Percentiles rank a stretch among this genome's conserved stretches.
Evolutionary conservation across 1,140 invertebrate species (phyloP).

Genomic region (Euschistus heros): DNA sequence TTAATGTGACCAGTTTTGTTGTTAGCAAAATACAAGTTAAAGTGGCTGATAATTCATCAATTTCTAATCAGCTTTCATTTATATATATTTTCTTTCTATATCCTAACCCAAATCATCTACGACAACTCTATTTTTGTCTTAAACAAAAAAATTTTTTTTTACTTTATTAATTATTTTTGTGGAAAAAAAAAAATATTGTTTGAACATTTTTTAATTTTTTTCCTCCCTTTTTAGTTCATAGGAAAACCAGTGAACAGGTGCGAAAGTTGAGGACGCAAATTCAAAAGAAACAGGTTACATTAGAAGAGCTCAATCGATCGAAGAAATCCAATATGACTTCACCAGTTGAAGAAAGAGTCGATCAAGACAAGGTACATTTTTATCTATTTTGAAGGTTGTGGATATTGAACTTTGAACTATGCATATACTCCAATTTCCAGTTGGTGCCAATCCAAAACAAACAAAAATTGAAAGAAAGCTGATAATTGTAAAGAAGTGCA

Average conservation of each 20-base stretch:
- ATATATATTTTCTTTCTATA: no score
- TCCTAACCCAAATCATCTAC: no score
- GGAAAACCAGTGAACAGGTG: slow-evolving; percentile 49
- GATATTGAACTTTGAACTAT: no score
- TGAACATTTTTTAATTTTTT: background rate
- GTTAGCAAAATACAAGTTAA: no score
- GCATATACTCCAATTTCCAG: no score
- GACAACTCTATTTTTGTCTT: no score
- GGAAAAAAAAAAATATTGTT: background rate
- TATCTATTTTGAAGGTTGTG: background rate
- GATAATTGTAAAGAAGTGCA: no score
- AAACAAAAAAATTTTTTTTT: background rate
- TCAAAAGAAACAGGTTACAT: slow-evolving; percentile 44
- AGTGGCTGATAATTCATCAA: no score
- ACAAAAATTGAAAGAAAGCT: no score
- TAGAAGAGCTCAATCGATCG: slow-evolving; percentile 37
- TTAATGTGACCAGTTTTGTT: no score
- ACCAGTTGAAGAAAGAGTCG: slow-evolving; percentile 37
- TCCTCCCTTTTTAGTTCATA: slow-evolving; percentile 33
- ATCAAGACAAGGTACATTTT: slow-evolving; percentile 38
- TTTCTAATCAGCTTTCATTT: no score
- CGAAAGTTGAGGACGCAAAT: slow-evolving; percentile 45
- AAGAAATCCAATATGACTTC: slow-evolving; percentile 35
- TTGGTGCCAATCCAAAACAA: no score
- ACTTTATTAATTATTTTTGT: background rate